phyloP scores from a whole-genome alignment of 1,140 invertebrate species.

The Leptinotarsa undecemlineata region DNA sequence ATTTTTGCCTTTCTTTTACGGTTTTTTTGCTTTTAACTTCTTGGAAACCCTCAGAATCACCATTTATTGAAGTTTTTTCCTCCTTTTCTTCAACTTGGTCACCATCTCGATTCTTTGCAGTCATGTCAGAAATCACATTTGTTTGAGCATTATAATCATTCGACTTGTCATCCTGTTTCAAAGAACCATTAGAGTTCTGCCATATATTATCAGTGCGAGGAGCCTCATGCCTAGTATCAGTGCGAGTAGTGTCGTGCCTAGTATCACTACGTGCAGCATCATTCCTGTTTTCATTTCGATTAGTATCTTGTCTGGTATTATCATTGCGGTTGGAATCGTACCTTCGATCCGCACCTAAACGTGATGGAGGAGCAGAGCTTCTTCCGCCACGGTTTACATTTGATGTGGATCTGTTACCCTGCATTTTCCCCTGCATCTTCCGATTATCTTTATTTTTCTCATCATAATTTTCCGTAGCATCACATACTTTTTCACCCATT shows the following conservation, averaged over 20 bases:
- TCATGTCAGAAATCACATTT: constrained; percentile 46
- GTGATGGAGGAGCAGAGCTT: constrained; percentile 28
- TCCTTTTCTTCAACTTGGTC: constrained; percentile 43
- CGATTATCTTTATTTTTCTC: constrained; percentile 40
- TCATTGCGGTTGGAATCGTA: constrained; percentile 19
- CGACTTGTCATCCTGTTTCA: constrained; percentile 35
- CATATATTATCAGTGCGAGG: constrained; percentile 7
- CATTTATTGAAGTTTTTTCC: constrained; percentile 48
- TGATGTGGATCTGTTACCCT: constrained; percentile 17
- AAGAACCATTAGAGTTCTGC: constrained; percentile 31
- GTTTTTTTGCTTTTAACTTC: constrained; percentile 84
- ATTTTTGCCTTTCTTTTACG: constrained; percentile 67
- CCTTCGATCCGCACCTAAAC: constrained; percentile 27
- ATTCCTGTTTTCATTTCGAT: not conserved
- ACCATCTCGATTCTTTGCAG: constrained; percentile 42
- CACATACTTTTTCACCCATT: constrained; percentile 32
- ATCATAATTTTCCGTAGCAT: constrained; percentile 33
- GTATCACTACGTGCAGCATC: constrained; percentile 20
- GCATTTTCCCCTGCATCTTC: constrained; percentile 26
- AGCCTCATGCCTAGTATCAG: constrained; percentile 24
- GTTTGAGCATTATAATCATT: constrained; percentile 40
- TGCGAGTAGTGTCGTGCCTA: not conserved
- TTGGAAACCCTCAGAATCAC: constrained; percentile 76
- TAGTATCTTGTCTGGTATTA: not conserved
- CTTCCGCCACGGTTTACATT: constrained; percentile 4